These are phyloP conservation scores for Dasyurus viverrinus DNA, from an alignment of 2,113 vertebrate species.

Conservation along the genomic window DNA sequence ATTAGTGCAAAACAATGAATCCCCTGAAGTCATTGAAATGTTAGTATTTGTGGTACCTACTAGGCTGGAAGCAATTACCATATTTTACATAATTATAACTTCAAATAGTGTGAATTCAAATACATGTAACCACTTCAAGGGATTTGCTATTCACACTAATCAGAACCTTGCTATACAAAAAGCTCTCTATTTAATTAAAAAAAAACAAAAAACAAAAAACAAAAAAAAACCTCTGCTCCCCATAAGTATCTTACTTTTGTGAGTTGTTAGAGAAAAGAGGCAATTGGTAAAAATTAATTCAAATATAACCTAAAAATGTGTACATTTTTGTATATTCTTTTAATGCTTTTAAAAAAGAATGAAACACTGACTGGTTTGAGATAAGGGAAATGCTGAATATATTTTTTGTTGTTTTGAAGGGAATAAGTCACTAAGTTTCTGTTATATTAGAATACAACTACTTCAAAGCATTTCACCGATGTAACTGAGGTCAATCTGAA, in stretches of 20 bases:
- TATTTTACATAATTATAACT: not conserved
- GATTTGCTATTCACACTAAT: not conserved
- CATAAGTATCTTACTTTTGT: not conserved
- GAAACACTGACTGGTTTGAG: not conserved
- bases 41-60: not conserved
- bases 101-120: not conserved
- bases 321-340: not conserved
- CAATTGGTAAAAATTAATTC: accelerated
- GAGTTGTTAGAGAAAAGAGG: not conserved
- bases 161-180: not conserved
- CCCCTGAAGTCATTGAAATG: not conserved
- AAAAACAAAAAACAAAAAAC: not conserved
- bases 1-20: not conserved
- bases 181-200: not conserved
- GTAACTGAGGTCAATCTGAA: not conserved
- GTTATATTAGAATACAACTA: no score
- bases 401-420: not conserved
- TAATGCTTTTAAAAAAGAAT: not conserved
- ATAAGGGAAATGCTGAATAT: not conserved
- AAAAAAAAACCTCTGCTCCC: not conserved
- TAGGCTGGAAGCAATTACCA: not conserved
- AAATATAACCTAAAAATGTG: no score
- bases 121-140: not conserved
- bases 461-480: accelerated
- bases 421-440: not conserved